Conservation (phyloP, 2,113 vertebrate species). For the Tragelaphus imberbis region DNA sequence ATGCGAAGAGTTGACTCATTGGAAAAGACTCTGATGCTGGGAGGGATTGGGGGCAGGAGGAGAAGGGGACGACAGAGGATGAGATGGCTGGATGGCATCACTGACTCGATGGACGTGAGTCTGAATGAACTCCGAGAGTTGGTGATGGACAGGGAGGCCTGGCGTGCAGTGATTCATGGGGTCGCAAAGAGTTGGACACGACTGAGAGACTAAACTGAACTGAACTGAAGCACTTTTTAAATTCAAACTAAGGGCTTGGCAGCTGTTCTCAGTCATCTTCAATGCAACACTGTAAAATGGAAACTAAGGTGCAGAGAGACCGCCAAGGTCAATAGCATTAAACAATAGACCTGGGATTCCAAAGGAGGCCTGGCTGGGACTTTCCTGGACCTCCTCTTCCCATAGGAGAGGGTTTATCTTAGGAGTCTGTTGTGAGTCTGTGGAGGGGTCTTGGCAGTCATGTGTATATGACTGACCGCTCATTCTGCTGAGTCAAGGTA, state of each 20-base stretch:
- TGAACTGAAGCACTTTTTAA: not conserved
- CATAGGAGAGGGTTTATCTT: not conserved
- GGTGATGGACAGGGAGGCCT: too few species aligned
- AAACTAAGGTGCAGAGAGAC: not conserved
- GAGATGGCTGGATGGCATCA: too few species aligned
- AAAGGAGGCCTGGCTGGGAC: not conserved
- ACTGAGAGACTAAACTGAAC: too few species aligned
- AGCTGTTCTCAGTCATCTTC: not conserved
- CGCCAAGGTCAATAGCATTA: not conserved
- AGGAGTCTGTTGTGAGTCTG: not conserved
- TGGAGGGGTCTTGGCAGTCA: too few species aligned
- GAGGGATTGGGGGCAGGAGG: too few species aligned
- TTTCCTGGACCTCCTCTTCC: not conserved
- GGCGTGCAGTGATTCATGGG: too few species aligned
- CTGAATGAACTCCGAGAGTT: too few species aligned
- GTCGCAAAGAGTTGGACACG: too few species aligned
- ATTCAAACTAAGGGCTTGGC: not conserved
- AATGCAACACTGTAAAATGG: not conserved
- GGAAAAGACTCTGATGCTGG: too few species aligned
- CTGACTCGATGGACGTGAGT: too few species aligned
- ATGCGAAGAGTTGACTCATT: too few species aligned
- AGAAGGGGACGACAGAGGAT: too few species aligned
- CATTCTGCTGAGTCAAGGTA: not conserved
- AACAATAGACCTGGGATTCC: not conserved
- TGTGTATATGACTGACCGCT: rapidly evolving